Percentiles rank a stretch among this genome's conserved stretches.
These are phyloP conservation scores for Platichthys stellatus DNA, from an alignment of 2,113 vertebrate species.

Conservation along the genomic window DNA sequence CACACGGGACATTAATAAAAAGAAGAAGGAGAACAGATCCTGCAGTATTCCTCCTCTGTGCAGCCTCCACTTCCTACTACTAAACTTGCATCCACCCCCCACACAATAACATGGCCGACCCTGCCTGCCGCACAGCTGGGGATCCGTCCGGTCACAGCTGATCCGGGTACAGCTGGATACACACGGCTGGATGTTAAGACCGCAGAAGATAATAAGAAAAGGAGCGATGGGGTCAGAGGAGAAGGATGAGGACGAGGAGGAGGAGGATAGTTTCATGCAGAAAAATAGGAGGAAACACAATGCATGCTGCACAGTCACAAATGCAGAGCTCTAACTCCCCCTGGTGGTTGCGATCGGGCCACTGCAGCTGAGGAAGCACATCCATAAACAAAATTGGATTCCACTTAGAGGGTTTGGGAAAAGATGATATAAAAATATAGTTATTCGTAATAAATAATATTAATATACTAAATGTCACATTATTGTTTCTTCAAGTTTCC, in stretches of 20 bases:
- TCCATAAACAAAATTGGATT: background rate
- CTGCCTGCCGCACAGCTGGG: background rate
- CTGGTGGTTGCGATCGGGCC: slow-evolving; percentile 27
- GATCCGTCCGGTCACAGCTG: background rate
- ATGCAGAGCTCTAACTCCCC: background rate
- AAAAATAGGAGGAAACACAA: slow-evolving; percentile 12
- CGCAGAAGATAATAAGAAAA: background rate
- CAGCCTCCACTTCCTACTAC: background rate
- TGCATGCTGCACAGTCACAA: background rate
- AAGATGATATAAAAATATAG: too few species aligned
- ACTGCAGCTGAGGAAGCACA: background rate
- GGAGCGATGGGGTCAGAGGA: background rate
- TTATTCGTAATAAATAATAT: too few species aligned
- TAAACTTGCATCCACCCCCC: background rate
- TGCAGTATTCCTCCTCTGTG: background rate
- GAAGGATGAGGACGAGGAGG: background rate
- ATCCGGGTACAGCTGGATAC: background rate
- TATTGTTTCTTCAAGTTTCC: too few species aligned
- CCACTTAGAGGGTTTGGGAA: too few species aligned
- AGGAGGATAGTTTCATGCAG: slow-evolving; percentile 3
- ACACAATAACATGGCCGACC: background rate
- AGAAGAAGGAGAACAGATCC: background rate
- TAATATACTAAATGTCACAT: too few species aligned
- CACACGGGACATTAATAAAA: background rate
- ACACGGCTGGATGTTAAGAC: background rate